Evolutionary conservation across 1,140 invertebrate genomes (phyloP), one percentile per base, ranked within the genome.

Genomic region (Hyles euphorbiae): DNA sequence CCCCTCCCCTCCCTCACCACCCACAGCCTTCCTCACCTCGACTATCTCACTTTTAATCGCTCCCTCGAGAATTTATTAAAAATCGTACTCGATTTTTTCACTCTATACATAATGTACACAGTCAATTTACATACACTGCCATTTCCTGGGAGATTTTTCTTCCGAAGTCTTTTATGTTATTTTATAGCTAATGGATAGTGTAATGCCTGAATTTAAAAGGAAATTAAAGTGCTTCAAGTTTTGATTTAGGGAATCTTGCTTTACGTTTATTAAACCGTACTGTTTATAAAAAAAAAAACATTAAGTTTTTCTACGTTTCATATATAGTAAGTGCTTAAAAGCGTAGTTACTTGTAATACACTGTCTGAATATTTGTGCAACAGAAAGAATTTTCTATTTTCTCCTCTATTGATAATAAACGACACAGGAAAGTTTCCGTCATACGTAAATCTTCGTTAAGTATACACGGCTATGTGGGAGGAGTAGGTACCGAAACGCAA

Each of bases 41-140:
- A 67, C 72, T 79, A 78, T 81, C 74, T 85, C 67, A 72, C 71
- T 78, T 83, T 82, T 82, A 78, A 83, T 83, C 75, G 73, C 56
- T 67, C 65, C 68, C 70, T 66, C 52, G 66, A 69, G 70, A 78
- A 81, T 80, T 81, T 83, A 80, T 80, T 83, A 76, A 83, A 82
- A 79, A 72, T 72, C 68, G 67, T 72, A 60, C 69, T 73, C 64
- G 55, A 69, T 79, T 79, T 77, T 68, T 67, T 68, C 63, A 40
- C 36, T 40, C 36, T 40, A 40, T 40, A 40, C 36, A 40, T 40
- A 5, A 40, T 40, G 36, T 40, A 8, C 36, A 8, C 36, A 40
- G 36, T 40, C 36, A 40, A 40, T 40, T 40, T 40, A 40, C 36
- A 8, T 40, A 8, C 36, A 40, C 5, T 40, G 36, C 36, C 36